Evolutionary conservation across 2,113 vertebrate genomes (phyloP).

Genomic region (Cyphomyrus plagiostoma): DNA sequence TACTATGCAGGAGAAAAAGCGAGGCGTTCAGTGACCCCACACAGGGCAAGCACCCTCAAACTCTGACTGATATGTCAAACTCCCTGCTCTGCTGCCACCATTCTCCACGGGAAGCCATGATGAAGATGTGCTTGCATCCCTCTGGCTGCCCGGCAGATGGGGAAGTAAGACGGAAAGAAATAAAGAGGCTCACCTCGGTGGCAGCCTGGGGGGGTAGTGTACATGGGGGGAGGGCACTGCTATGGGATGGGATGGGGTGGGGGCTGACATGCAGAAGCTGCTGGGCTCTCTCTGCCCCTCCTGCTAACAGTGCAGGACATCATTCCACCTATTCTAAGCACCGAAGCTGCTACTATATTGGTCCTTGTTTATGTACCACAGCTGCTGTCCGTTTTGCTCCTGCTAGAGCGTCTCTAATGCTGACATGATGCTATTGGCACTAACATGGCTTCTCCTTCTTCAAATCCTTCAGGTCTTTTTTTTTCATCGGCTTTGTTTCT

Average conservation of each 20-base stretch:
- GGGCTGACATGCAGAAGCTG: not conserved
- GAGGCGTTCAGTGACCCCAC: not conserved
- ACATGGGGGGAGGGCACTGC: not conserved
- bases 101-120: not conserved
- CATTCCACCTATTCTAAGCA: constrained; percentile 8
- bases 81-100: not conserved
- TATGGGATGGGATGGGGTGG: not conserved
- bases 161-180: not conserved
- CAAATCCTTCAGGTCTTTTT: not conserved
- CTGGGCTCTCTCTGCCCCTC: not conserved
- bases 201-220: not conserved
- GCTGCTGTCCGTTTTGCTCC: not conserved
- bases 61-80: not conserved
- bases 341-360: constrained; percentile 33
- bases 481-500: not conserved
- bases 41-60: not conserved
- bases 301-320: not conserved
- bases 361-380: constrained; percentile 20
- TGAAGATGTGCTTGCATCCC: not conserved
- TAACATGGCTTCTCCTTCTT: not conserved
- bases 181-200: not conserved
- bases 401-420: not conserved
- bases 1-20: not conserved
- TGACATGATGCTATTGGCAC: not conserved
- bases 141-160: not conserved